Conservation (phyloP, 2,888 invertebrate species). For the Watsonalla binaria region DNA sequence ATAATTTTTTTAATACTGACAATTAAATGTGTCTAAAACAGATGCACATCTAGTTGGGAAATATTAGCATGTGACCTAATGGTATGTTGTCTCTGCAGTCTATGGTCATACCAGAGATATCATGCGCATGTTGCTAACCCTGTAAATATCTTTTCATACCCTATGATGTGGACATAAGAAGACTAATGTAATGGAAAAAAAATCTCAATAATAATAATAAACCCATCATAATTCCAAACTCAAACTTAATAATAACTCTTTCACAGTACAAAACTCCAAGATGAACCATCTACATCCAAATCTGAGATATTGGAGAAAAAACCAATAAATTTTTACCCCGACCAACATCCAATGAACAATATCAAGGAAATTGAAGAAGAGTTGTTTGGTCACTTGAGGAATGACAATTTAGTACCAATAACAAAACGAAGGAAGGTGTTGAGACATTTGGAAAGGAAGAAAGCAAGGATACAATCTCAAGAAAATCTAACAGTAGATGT, state of each 20-base stretch:
- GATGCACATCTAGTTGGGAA: no score
- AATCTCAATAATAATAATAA: no score
- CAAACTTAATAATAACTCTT: background rate
- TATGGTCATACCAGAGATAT: no score
- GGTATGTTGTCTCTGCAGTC: no score
- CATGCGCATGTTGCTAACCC: no score
- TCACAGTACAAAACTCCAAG: conserved; percentile 29
- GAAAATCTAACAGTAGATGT: conserved; percentile 34
- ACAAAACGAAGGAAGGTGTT: conserved; percentile 68
- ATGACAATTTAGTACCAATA: conserved; percentile 55
- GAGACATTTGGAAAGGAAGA: conserved; percentile 64
- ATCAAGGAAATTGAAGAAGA: conserved; percentile 69
- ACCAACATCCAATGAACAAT: conserved; percentile 75
- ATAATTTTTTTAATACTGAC: no score
- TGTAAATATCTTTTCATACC: no score
- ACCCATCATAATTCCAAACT: no score
- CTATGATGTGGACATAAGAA: no score
- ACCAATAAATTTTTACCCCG: conserved; percentile 46
- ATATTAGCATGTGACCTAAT: no score
- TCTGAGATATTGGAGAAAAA: conserved; percentile 18
- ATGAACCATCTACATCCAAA: conserved; percentile 34
- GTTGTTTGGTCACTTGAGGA: conserved; percentile 64
- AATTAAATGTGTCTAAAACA: no score
- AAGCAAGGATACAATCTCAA: conserved; percentile 43
- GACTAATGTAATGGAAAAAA: no score